phyloP scores from a whole-genome alignment of 1,140 invertebrate species.

The Lethocerus indicus region DNA sequence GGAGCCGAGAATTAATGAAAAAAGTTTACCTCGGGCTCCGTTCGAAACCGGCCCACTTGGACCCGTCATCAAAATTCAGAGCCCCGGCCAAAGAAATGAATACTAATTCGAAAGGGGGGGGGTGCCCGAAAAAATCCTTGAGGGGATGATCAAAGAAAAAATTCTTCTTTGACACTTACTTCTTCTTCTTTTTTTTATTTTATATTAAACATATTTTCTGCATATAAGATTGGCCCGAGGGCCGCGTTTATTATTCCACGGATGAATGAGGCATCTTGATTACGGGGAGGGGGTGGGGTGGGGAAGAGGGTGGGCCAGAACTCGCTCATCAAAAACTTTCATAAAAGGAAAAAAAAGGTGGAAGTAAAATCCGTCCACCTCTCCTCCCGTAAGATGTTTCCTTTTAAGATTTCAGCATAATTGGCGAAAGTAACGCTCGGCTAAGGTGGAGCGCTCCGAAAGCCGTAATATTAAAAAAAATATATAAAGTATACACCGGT shows the following conservation, averaged over 20 bases:
- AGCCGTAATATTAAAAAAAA: too few species aligned
- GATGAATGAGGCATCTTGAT: background rate
- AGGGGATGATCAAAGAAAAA: conserved; percentile 14
- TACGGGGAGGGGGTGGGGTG: conserved; percentile 1
- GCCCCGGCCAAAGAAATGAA: conserved; percentile 7
- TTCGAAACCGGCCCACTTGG: too few species aligned
- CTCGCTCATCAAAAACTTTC: conserved; percentile 4
- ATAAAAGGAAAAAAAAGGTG: conserved; percentile 2
- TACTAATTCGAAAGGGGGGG: conserved; percentile 7
- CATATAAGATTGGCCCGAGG: conserved; percentile 11
- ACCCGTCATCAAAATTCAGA: conserved; percentile 9
- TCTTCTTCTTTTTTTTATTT: conserved; percentile 4
- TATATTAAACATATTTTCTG: conserved; percentile 12
- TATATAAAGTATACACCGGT: too few species aligned
- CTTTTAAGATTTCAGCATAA: background rate
- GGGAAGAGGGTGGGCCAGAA: background rate
- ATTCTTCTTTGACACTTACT: conserved; percentile 7
- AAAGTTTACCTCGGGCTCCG: conserved; percentile 9
- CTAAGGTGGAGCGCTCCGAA: too few species aligned
- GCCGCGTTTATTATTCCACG: background rate
- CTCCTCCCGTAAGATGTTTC: background rate
- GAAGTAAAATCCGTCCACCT: background rate
- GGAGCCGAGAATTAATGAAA: conserved; percentile 9
- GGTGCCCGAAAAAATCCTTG: conserved; percentile 5
- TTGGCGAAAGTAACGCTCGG: conserved; percentile 4